These are phyloP conservation scores for Brachionus asplanchnoidis DNA, from an alignment of 1,140 invertebrate genomes.

Conservation along the genomic window DNA sequence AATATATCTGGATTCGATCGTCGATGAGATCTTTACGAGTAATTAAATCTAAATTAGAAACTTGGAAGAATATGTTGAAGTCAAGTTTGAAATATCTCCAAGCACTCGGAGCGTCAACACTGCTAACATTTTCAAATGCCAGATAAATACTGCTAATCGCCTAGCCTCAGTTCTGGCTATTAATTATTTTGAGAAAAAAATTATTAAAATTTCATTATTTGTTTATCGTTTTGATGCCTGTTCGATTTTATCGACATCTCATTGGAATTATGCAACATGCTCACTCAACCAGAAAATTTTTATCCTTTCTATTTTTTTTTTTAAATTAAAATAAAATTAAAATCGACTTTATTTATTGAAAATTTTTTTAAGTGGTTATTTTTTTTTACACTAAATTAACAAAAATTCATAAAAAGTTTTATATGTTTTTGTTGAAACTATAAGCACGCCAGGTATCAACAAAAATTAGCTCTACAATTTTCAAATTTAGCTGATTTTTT, in stretches of 20 bases:
- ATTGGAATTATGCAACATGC: background rate
- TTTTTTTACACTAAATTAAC: too few species aligned
- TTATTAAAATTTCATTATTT: background rate
- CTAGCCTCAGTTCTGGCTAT: background rate
- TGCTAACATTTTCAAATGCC: background rate
- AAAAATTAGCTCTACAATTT: too few species aligned
- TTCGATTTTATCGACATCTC: background rate
- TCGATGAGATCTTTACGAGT: constrained; percentile 22
- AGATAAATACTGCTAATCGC: background rate
- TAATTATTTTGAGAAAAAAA: background rate
- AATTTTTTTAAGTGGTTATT: too few species aligned
- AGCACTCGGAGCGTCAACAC: background rate
- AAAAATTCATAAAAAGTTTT: too few species aligned
- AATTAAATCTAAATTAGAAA: constrained; percentile 27
- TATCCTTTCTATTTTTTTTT: background rate
- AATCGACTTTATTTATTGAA: background rate
- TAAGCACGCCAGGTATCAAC: too few species aligned
- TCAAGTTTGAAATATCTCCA: background rate
- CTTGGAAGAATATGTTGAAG: background rate
- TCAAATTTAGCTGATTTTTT: too few species aligned
- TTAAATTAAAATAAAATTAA: background rate
- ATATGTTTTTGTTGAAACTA: too few species aligned
- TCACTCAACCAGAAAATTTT: background rate
- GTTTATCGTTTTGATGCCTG: background rate
- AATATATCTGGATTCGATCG: background rate